These are phyloP conservation scores for Pygocentrus nattereri DNA, from an alignment of 2,797 vertebrate genomes.

Conservation along the genomic window DNA sequence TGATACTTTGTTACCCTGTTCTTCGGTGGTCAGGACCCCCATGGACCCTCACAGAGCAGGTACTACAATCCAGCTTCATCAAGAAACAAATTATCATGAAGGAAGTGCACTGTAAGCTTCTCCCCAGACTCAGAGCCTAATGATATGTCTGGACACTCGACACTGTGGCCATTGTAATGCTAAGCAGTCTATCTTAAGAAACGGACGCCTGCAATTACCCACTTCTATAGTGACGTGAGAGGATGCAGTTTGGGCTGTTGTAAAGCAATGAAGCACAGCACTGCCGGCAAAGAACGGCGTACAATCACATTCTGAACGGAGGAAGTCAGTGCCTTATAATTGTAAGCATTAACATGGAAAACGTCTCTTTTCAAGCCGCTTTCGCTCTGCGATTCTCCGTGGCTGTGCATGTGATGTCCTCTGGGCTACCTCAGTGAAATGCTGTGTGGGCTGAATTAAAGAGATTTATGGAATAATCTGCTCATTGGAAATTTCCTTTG, in stretches of 20 bases:
- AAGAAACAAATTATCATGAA: background rate
- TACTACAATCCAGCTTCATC: background rate
- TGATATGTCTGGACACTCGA: background rate
- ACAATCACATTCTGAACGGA: background rate
- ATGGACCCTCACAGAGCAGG: too few relatives aligned
- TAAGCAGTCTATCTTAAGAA: constrained; percentile 9
- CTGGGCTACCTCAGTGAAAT: background rate
- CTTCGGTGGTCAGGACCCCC: too few relatives aligned
- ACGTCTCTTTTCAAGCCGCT: background rate
- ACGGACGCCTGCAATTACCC: background rate
- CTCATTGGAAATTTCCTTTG: background rate
- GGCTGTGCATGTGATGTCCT: background rate
- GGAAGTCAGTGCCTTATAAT: background rate
- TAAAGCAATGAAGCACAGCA: background rate
- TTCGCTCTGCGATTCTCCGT: background rate
- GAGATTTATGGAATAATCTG: background rate
- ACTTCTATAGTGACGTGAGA: constrained; percentile 1
- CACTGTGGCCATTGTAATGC: background rate
- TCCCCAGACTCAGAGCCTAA: background rate
- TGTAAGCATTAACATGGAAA: background rate
- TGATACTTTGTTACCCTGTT: too few relatives aligned
- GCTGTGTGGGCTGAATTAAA: background rate
- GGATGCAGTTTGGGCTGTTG: background rate
- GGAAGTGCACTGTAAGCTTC: background rate
- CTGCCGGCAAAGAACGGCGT: background rate